Evolutionary conservation across 2,888 invertebrate species (phyloP), one percentile per base, ranked within the genome.

Genomic region (Zelleria hepariella): DNA sequence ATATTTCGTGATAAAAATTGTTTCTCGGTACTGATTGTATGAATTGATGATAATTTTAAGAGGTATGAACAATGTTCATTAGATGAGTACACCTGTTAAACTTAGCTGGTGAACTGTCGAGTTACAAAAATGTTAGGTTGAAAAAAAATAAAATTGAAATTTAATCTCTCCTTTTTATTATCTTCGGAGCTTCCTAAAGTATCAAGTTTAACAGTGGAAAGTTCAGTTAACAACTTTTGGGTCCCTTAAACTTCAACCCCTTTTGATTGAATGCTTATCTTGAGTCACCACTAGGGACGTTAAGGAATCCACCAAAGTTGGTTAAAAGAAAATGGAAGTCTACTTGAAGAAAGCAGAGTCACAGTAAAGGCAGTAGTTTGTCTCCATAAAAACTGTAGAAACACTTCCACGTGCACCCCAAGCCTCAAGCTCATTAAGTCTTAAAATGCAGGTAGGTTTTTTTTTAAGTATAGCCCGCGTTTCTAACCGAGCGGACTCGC

Each of bases 31-130:
- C 83, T 85, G 87, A 86, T 75, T 82, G 84, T 86, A 78, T 42
- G 32, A 42, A 42, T 42, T 42, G 32, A 81, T 75, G 75, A 84
- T 79, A 80, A 78, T 58, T 80, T 76, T 86, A 86, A 83, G 84
- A 76, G 69, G 82, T 87, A 86, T 87, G 87, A 86, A 88, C 86
- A 81, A 84, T 86, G 87, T 87, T 88, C 86, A 84, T 77, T 85
- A 83, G 80, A 74, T 79, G 77, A 81, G 77, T 85, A 84, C 81
- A 84, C 80, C 86, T 84, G 86, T 87, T 87, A 81, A 68, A 76
- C 72, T 76, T 86, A 87, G 86, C 84, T 81, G 84, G 84, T 87
- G 84, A 77, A 77, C 80, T 82, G 79, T 86, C 81, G 75, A 82
- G 82, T 86, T 86, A 83, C 76, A 77, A 83, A 75, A 78, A 81